Evolutionary conservation across 2,797 vertebrate genomes (phyloP).

Genomic region (Lacerta bilineata): DNA sequence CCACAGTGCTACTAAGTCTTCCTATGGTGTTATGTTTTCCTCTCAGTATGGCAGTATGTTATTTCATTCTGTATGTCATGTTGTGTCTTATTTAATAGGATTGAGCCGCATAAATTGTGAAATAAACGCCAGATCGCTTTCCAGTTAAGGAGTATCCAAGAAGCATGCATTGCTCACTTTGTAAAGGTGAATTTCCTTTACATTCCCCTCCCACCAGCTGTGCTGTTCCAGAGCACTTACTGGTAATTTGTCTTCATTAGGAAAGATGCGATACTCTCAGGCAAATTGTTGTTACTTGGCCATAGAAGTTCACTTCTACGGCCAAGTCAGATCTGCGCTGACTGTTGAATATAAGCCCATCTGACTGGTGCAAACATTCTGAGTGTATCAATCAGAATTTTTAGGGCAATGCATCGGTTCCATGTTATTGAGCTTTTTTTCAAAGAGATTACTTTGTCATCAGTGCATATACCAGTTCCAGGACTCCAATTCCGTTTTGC

Average conservation of each 20-base stretch:
- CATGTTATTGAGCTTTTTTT: neutral
- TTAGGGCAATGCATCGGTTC: neutral
- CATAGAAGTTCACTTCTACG: conserved; percentile 52
- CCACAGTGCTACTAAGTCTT: conserved; percentile 34
- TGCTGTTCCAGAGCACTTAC: conserved; percentile 55
- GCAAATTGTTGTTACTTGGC: conserved; percentile 47
- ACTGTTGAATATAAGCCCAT: conserved; percentile 6
- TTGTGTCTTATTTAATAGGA: conserved; percentile 58
- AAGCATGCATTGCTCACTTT: conserved; percentile 37
- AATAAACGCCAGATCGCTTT: conserved; percentile 57
- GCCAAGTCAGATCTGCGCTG: conserved; percentile 20
- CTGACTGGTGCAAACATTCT: conserved; percentile 49
- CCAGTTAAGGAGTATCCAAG: conserved; percentile 44
- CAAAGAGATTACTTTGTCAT: neutral
- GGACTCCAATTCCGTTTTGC: neutral
- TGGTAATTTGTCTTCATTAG: conserved; percentile 61
- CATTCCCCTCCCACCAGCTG: conserved; percentile 27
- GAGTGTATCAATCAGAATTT: conserved; percentile 5
- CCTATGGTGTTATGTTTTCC: neutral
- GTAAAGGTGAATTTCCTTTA: neutral
- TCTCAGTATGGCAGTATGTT: conserved; percentile 45
- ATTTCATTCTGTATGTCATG: conserved; percentile 57
- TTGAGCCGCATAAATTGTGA: conserved; percentile 45
- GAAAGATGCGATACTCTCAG: conserved; percentile 63
- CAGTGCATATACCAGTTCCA: too few relatives aligned